phyloP scores from a whole-genome alignment of 1,140 invertebrate species.

The Harpegnathos saltator region DNA sequence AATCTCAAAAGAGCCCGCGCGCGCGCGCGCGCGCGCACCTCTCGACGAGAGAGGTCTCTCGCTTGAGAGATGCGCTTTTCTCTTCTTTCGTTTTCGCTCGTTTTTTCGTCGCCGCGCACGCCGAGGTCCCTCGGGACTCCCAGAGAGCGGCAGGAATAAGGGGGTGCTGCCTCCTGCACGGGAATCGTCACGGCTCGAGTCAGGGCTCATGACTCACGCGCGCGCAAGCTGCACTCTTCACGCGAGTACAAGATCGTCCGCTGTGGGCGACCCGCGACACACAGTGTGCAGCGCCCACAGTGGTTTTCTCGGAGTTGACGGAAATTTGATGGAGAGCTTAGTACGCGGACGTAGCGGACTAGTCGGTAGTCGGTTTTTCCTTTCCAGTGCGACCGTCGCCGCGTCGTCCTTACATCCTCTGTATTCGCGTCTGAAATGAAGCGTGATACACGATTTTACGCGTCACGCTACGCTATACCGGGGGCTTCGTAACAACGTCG shows the following conservation, averaged over 20 bases:
- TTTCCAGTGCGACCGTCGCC: too few species aligned
- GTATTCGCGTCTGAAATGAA: slow-evolving; percentile 47
- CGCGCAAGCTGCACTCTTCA: slow-evolving; percentile 20
- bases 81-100: too few species aligned
- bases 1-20: slow-evolving; percentile 50
- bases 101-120: slow-evolving; percentile 34
- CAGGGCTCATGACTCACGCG: slow-evolving; percentile 37
- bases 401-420: too few species aligned
- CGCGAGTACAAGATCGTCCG: background rate
- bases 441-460: slow-evolving; percentile 23
- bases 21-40: too few species aligned
- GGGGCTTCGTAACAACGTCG: slow-evolving; percentile 36
- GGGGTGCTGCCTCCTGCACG: slow-evolving; percentile 32
- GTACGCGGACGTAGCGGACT: background rate
- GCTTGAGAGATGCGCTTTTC: too few species aligned
- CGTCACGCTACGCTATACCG: slow-evolving; percentile 9
- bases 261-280: too few species aligned
- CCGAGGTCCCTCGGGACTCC: slow-evolving; percentile 5
- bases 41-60: too few species aligned
- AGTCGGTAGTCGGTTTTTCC: background rate
- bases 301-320: background rate
- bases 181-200: slow-evolving; percentile 25
- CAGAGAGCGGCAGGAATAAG: slow-evolving; percentile 35
- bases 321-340: slow-evolving; percentile 34
- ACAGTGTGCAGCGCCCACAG: too few species aligned